Base-by-base conservation (phyloP, 2,888 invertebrate species). In the Aradus depressus region DNA sequence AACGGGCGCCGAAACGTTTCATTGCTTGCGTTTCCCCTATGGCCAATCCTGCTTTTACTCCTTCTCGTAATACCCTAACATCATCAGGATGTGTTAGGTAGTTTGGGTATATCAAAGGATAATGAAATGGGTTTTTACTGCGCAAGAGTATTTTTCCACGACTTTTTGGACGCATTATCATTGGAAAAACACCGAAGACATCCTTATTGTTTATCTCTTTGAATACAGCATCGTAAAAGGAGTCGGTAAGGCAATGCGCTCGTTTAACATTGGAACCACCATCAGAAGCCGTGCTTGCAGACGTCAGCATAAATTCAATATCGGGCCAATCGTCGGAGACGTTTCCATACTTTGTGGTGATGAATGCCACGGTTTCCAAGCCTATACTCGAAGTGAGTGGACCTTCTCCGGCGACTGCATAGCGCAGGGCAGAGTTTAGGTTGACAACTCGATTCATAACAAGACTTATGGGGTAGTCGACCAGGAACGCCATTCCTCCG, bases 41-140 rank as follows among this genome's bases (percentile, higher is more conserved):
- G 0, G 88, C 86, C 2, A 91, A 65, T 0, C 86, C 84, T 0
- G 87, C 82, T 65, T 91, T 91, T 1, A 88, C 84, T 12, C 90
- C 90, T 68, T 90, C 90, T 19, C 89, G 72, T 45, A 91, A 67
- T 0, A 86, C 85, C 23, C 80, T 76, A 0, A 90, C 81, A 61
- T 95, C 95, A 54, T 84, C 80, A 0, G 83, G 84, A 66, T 90
- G 82, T 1, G 88, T 84, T 54, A 96, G 71, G 65, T 96, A 96
- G 66, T 95, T 95, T 63, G 92, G 91, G 61, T 89, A 82, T 65
- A 96, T 75, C 3, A 88, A 70, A 0, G 96, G 96, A 66, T 90
- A 85, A 5, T 86, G 80, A 42, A 75, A 64, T 0, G 84, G 83
- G 63, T 83, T 72, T 4, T 70, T 74, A 1, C 76, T 75, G 39